These are phyloP conservation scores for Pseudorectes ferrugineus DNA, from an alignment of 2,113 vertebrate genomes.

Conservation along the genomic window DNA sequence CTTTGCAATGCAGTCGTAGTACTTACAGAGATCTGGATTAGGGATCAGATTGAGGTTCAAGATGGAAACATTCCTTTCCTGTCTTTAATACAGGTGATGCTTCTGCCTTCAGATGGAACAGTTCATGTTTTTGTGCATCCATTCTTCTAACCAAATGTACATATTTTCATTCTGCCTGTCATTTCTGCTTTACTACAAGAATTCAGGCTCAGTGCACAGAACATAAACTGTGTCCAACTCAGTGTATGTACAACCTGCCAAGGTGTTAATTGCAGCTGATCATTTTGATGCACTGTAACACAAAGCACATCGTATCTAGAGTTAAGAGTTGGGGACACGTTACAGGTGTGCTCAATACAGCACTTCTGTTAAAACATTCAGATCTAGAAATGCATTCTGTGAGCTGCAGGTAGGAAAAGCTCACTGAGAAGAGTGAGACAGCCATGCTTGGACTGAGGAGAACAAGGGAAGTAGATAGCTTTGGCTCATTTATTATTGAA, in stretches of 20 bases:
- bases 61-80: neutral
- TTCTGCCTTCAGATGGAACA: neutral
- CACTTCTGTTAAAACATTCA: neutral
- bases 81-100: neutral
- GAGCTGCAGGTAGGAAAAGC: neutral
- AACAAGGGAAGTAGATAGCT: neutral
- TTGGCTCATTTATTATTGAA: neutral
- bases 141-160: fast-evolving
- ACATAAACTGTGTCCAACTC: neutral
- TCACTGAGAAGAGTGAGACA: neutral
- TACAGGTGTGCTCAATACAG: neutral
- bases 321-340: neutral
- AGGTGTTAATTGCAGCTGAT: neutral
- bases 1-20: fast-evolving
- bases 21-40: neutral
- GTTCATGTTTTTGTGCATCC: neutral
- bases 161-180: neutral
- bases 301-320: neutral
- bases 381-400: neutral
- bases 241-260: neutral
- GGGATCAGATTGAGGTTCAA: neutral
- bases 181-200: neutral
- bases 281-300: neutral
- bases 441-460: neutral
- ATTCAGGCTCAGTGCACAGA: neutral